Percentiles rank a stretch among this genome's conserved stretches.
Conservation (phyloP, 2,888 invertebrate genomes). For the Macropis europaea region DNA sequence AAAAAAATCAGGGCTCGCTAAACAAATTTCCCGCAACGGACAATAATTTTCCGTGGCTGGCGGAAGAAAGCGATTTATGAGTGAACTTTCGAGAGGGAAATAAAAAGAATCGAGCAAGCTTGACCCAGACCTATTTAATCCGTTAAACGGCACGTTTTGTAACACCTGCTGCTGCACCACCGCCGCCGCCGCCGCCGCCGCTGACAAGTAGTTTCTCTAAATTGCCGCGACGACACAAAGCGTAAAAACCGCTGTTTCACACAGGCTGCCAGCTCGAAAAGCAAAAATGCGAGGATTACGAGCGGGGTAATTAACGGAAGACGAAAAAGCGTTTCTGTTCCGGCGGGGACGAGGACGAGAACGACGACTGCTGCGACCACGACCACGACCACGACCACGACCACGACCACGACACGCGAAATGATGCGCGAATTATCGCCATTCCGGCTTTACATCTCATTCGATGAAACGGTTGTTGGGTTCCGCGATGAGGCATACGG, state of each 20-base stretch:
- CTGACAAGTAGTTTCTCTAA: conserved; percentile 30
- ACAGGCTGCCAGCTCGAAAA: background rate
- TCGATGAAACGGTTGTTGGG: background rate
- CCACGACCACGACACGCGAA: too few relatives aligned
- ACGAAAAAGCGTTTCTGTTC: background rate
- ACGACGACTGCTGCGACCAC: too few relatives aligned
- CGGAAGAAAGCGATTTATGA: conserved; percentile 30
- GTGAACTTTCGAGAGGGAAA: conserved; percentile 29
- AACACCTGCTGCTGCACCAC: conserved; percentile 35
- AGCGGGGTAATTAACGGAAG: conserved; percentile 28
- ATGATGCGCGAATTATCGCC: conserved; percentile 2
- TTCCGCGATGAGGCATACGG: too few relatives aligned
- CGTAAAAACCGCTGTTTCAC: conserved; percentile 10
- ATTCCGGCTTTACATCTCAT: background rate
- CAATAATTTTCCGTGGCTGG: conserved; percentile 29
- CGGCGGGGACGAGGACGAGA: too few relatives aligned
- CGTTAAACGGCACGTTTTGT: conserved; percentile 41
- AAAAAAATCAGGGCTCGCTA: background rate
- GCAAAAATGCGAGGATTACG: conserved; percentile 15
- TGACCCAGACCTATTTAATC: conserved; percentile 57
- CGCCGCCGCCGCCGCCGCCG: background rate
- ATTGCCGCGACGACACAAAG: conserved; percentile 27
- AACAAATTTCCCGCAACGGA: conserved; percentile 14
- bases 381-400: too few relatives aligned
- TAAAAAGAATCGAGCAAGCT: conserved; percentile 35